phyloP scores from a whole-genome alignment of 2,888 invertebrate genomes.

The Theretra japonica region DNA sequence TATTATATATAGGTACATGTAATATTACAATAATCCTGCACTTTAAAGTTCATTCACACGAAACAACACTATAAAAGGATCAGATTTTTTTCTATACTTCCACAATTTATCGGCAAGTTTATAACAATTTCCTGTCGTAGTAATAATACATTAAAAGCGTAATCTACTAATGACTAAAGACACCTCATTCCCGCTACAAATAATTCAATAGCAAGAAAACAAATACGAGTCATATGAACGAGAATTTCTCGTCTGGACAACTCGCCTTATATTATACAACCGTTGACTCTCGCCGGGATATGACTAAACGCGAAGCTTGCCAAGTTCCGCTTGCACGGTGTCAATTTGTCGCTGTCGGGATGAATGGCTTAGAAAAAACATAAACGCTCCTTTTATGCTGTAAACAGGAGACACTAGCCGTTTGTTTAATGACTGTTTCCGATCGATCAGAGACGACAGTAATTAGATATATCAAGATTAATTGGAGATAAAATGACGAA shows the following conservation, averaged over 20 bases:
- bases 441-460: neutral
- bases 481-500: too few relatives aligned
- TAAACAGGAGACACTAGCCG: slow-evolving; percentile 6
- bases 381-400: neutral
- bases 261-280: slow-evolving; percentile 48
- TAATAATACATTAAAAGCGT: neutral
- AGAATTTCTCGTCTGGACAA: slow-evolving; percentile 56
- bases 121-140: neutral
- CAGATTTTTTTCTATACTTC: neutral
- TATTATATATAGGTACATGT: too few relatives aligned
- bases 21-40: too few relatives aligned
- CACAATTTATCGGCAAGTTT: neutral
- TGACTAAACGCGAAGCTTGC: slow-evolving; percentile 32
- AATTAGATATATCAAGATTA: neutral
- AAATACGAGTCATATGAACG: slow-evolving; percentile 53
- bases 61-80: too few relatives aligned
- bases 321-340: slow-evolving; percentile 16
- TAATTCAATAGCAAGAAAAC: slow-evolving; percentile 44
- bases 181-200: slow-evolving; percentile 54
- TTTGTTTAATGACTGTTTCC: slow-evolving; percentile 1
- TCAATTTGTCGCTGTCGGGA: slow-evolving; percentile 26
- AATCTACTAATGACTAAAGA: slow-evolving; percentile 38
- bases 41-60: too few relatives aligned
- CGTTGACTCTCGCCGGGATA: slow-evolving; percentile 32
- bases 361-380: slow-evolving; percentile 24